Conservation (phyloP, 2,888 invertebrate genomes). For the Conus canariensis region DNA sequence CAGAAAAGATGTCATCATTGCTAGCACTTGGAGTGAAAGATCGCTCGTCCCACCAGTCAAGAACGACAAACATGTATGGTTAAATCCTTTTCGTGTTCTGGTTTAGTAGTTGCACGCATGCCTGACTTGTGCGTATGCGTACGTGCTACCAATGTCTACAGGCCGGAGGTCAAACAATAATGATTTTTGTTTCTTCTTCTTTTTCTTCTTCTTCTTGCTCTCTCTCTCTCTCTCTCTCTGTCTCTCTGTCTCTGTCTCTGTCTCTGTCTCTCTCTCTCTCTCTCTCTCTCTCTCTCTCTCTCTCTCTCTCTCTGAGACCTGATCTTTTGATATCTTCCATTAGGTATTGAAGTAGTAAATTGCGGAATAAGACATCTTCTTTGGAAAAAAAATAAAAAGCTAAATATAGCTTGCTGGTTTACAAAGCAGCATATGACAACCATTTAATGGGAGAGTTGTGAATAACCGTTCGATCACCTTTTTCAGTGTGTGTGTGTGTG, state of each 20-base stretch:
- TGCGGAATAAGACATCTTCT: too few species aligned
- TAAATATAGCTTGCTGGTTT: too few species aligned
- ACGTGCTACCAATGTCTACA: not conserved
- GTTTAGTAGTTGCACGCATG: not conserved
- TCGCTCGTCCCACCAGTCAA: not conserved
- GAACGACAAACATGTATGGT: not conserved
- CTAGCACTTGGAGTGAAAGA: not conserved
- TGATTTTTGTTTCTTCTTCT: not conserved
- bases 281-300: not conserved
- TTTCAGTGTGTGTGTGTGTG: constrained; percentile 13
- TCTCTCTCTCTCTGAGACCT: not conserved
- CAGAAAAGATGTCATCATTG: too few species aligned
- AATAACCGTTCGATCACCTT: too few species aligned
- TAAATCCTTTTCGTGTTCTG: not conserved
- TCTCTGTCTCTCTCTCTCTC: not conserved
- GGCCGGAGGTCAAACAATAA: not conserved
- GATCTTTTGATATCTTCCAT: too few species aligned
- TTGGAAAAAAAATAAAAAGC: too few species aligned
- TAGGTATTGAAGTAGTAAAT: too few species aligned
- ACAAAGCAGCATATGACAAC: too few species aligned
- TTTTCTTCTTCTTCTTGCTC: not conserved
- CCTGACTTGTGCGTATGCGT: not conserved
- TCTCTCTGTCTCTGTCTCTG: too few species aligned
- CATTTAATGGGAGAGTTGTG: too few species aligned
- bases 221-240: not conserved